Evolutionary conservation across 2,797 vertebrate genomes (phyloP), one percentile per base, ranked within the genome.

Genomic region (Neomorphus geoffroyi): DNA sequence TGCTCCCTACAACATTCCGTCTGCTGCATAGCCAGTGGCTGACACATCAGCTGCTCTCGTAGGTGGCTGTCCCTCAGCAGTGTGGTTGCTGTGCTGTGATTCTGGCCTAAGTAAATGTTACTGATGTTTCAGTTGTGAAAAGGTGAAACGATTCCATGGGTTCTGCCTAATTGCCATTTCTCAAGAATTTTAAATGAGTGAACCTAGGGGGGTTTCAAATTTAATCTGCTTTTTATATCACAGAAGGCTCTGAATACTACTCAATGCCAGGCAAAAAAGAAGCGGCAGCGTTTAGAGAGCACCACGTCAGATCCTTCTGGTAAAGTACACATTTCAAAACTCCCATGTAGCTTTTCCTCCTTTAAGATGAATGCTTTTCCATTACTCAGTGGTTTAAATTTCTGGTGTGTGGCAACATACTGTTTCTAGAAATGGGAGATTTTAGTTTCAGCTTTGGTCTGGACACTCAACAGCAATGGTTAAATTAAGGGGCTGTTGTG

Each of bases 31-130:
- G 37, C 45, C 57, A 14, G 18, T 27, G 69, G 26, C 39, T 37
- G 35, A 12, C 0, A 0, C 2, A 11, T 41, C 13, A 0, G 18
- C n/a, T 11, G 19, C 24, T 43, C 60, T 27, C 14, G 54, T 0
- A 0, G 24, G 60, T 71, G 9, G 10, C 53, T 48, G n/a, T 33
- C 69, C 35, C 5, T 2, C 24, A 16, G 23, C 33, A 30, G 16
- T 7, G 11, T 17, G 28, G 24, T 30, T 23, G 2, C n/a, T 57
- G 41, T 17, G 53, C 91, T 83, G 45, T 4, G 17, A 3, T 43
- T 53, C 22, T 58, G 54, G 46, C 72, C 26, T 4, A 5, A 33
- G 41, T 18, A 37, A 66, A n/a, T 4, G 19, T 24, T 32, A 28
- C 27, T 41, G 35, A 11, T 3, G 1, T 18, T 61, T 70, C 54